Evolutionary conservation across 1,140 invertebrate genomes (phyloP).

Genomic region (Heliconius melpomene): DNA sequence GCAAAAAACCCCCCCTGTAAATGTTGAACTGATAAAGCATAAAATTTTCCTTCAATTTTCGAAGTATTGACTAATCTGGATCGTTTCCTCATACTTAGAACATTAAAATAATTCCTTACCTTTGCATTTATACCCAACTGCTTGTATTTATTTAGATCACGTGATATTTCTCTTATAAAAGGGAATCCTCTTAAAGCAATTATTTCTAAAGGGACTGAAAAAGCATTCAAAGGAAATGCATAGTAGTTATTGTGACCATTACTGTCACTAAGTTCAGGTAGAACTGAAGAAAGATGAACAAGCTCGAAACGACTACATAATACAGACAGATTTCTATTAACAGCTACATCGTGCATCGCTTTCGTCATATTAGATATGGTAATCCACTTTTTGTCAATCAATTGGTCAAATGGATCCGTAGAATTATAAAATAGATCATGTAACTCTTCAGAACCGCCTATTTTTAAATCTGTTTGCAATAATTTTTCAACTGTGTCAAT

Average conservation of each 20-base stretch:
- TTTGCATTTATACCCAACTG: slow-evolving; percentile 68
- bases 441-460: slow-evolving; percentile 77
- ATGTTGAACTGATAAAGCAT: slow-evolving; percentile 74
- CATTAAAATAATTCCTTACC: slow-evolving; percentile 53
- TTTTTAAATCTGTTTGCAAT: slow-evolving; percentile 65
- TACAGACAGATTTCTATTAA: slow-evolving; percentile 70
- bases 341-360: slow-evolving; percentile 65
- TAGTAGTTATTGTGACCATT: slow-evolving; percentile 65
- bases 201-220: slow-evolving; percentile 79
- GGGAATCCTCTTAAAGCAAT: slow-evolving; percentile 79
- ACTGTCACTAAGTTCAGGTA: slow-evolving; percentile 61
- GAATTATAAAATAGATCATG: slow-evolving; percentile 79
- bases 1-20: slow-evolving; percentile 78
- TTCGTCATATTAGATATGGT: slow-evolving; percentile 56
- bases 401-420: slow-evolving; percentile 67
- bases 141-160: slow-evolving; percentile 65
- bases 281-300: slow-evolving; percentile 59
- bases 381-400: slow-evolving; percentile 71
- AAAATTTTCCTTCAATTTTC: slow-evolving; percentile 39
- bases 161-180: slow-evolving; percentile 73
- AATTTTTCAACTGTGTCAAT: slow-evolving; percentile 76
- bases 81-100: slow-evolving; percentile 43
- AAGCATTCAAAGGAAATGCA: slow-evolving; percentile 69
- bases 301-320: slow-evolving; percentile 67
- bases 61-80: slow-evolving; percentile 40